Evolutionary conservation across 2,113 vertebrate genomes (phyloP), one percentile per base, ranked within the genome.

Genomic region (Dipodomys merriami): DNA sequence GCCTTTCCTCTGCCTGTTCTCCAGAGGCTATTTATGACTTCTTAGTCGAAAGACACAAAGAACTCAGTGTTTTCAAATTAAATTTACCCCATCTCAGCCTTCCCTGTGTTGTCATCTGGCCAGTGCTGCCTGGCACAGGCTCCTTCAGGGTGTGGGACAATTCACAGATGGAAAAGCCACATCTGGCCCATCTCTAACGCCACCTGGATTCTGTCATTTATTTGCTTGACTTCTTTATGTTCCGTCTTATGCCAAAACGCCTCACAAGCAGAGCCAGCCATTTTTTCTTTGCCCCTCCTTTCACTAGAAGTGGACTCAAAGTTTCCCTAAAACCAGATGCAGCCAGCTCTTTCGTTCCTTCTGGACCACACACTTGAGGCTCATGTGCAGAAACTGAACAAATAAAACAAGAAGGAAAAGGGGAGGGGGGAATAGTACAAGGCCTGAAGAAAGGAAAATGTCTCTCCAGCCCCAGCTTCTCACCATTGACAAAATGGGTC

Each of bases 351-450:
- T 85, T 94, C 89, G 67, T 89, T 29, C 83, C 86, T 49, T 88
- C 62, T 68, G 88, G 95, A 95, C 94, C 97, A 95, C 95, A 93
- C 94, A 94, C 91, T 93, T 64, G 46, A 94, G 87, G 87, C 92
- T 87, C 57, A 95, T 64, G 82, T 91, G 90, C 85, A 96, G 94
- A 91, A 92, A 94, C 76, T 65, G 91, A 94, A 92, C 84, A 93
- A 86, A 90, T 85, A 74, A 79, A 84, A 74, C 35, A 65, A 33
- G 93, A 91, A 88, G 62, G 67, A 73, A 46, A 62, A 93, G 62
- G 88, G 39, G 20, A 23, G 53, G 11, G 49, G 35, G 46, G 83
- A 46, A 76, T 77, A 81, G 78, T 91, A 57, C 74, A 93, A 95
- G 80, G 33, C 93, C 89, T 64, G 87, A 91, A 80, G 81, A 93